Conservation (phyloP, 2,888 invertebrate genomes). For the Nephrocerus scutellatus region DNA sequence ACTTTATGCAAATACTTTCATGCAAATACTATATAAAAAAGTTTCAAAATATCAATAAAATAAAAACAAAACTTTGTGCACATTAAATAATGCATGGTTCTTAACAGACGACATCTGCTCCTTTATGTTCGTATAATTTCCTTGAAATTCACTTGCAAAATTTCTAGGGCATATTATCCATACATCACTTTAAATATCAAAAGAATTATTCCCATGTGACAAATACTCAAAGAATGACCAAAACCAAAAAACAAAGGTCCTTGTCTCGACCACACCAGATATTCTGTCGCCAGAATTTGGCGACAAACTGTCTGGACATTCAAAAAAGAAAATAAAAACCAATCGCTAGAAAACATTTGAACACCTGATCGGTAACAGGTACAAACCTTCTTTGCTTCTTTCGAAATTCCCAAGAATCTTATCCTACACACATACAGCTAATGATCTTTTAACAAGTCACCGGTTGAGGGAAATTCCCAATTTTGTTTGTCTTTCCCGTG, state of each 20-base stretch:
- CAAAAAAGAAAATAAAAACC: constrained; percentile 28
- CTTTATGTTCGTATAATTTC: too few species aligned
- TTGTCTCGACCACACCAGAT: constrained; percentile 33
- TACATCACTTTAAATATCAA: too few species aligned
- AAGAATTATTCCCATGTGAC: too few species aligned
- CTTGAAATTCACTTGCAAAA: too few species aligned
- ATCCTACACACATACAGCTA: constrained; percentile 26
- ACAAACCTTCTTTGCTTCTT: constrained; percentile 19
- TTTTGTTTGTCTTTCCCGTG: constrained; percentile 12
- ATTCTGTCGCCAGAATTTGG: constrained; percentile 19
- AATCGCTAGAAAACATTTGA: constrained; percentile 9
- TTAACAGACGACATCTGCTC: too few species aligned
- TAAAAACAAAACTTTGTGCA: too few species aligned
- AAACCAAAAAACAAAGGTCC: constrained; percentile 27
- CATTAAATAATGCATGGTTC: too few species aligned
- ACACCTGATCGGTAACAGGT: constrained; percentile 19
- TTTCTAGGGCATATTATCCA: too few species aligned
- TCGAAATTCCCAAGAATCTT: constrained; percentile 29
- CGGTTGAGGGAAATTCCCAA: constrained; percentile 29
- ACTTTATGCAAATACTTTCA: too few species aligned
- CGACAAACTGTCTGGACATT: constrained; percentile 33
- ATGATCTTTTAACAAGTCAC: constrained; percentile 45
- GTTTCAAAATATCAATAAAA: too few species aligned
- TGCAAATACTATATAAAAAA: too few species aligned
- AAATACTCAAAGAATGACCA: constrained; percentile 4